Evolutionary conservation across 2,888 invertebrate species (phyloP), one percentile per base, ranked within the genome.

Genomic region (Cerastis leucographa): DNA sequence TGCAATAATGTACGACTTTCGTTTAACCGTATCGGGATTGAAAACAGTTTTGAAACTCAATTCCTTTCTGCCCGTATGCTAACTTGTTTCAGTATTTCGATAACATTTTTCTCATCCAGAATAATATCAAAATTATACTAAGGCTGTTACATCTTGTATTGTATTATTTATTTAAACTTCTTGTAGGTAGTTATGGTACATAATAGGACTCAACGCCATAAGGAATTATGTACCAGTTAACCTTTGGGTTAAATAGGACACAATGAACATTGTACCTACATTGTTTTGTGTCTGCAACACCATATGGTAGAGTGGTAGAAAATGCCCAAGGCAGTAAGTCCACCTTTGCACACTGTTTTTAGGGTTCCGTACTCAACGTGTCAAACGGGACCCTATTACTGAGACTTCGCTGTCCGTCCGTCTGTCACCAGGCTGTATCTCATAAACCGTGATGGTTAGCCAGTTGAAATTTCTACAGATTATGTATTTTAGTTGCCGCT

Each of bases 31-130:
- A 66, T 68, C 42, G 51, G 62, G 69, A 67, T 78, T 62, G 71
- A 71, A 71, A 72, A 69, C 76, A 71, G 66, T 73, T 76, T 79
- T 71, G 35, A 64, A 81, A 79, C 70, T 81, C 71, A 72, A 81
- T 75, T 68, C 69, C 64, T 64, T 65, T 64, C 19, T 35, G 56
- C 25, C 61, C 62, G 44, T n/a, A 62, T 64, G 62, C 62, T 69
- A 68, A 72, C 68, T 76, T 76, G 67, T 51, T 70, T 25, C 71
- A 12, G 61, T 49, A 44, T 51, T 56, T 44, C 40, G 22, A 29
- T 67, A 35, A 78, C 42, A 71, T 68, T 75, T 65, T 78, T 68
- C 17, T 61, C n/a, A 9, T 42, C n/a, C 29, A 51, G 49, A 51
- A 51, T 70, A 75, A 66, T 51, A 22, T 56, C 19, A 44, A n/a